phyloP scores from a whole-genome alignment of 2,888 invertebrate genomes.

The Stramonita haemastoma region DNA sequence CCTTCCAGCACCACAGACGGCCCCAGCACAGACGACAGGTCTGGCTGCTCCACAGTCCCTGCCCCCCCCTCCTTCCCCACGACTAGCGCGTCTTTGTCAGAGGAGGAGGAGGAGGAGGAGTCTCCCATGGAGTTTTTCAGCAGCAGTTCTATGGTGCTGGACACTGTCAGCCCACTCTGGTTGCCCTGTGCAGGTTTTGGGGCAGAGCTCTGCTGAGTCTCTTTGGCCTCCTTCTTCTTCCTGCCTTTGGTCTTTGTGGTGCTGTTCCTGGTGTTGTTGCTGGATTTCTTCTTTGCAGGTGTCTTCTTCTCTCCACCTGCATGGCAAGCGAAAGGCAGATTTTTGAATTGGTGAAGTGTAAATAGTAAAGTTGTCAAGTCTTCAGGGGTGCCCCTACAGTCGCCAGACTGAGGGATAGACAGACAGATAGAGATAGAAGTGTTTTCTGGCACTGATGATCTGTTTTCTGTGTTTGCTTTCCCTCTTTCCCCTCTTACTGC shows the following conservation, averaged over 20 bases:
- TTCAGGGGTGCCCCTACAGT: too few relatives aligned
- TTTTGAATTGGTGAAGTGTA: too few relatives aligned
- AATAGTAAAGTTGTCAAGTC: too few relatives aligned
- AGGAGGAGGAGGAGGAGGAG: background rate
- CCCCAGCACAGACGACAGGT: conserved; percentile 13
- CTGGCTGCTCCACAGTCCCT: background rate
- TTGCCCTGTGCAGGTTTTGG: background rate
- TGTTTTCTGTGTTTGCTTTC: too few relatives aligned
- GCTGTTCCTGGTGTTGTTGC: too few relatives aligned
- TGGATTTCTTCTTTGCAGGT: background rate
- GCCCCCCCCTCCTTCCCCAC: background rate
- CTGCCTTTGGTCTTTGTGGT: background rate
- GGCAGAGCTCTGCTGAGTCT: background rate
- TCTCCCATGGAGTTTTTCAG: conserved; percentile 37
- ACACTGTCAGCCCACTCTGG: conserved; percentile 28
- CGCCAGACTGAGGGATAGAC: too few relatives aligned
- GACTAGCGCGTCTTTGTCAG: background rate
- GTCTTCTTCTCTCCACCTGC: conserved; percentile 32
- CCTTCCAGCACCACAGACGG: conserved; percentile 26
- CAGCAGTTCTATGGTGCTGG: conserved; percentile 41
- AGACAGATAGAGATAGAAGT: too few relatives aligned
- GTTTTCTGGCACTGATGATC: too few relatives aligned
- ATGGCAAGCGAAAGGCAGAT: too few relatives aligned
- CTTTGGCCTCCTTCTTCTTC: background rate
- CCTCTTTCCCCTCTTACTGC: too few relatives aligned